Percentiles rank a stretch among this genome's conserved stretches.
Conservation (phyloP, 1,140 invertebrate genomes). For the Chironomus tepperi region DNA sequence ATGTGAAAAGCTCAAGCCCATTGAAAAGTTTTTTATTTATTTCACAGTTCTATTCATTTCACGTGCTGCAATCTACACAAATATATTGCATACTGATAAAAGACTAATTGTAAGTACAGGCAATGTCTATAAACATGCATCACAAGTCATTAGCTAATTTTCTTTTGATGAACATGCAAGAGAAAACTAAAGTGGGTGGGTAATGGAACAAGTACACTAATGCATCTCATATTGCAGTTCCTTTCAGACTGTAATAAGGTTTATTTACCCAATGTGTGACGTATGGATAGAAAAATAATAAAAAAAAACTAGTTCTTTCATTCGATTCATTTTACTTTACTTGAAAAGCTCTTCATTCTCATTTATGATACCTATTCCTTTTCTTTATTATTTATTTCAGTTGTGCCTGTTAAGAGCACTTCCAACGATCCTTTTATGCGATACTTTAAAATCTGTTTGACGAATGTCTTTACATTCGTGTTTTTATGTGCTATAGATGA, state of each 20-base stretch:
- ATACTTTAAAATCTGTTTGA: background rate
- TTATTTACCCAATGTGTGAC: background rate
- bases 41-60: background rate
- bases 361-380: conserved; percentile 18
- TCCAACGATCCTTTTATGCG: conserved; percentile 10
- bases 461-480: background rate
- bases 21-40: background rate
- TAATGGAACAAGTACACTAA: too few species aligned
- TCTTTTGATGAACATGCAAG: background rate
- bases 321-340: background rate
- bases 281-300: too few species aligned
- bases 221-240: background rate
- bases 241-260: background rate
- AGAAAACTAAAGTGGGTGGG: background rate
- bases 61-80: background rate
- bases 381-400: background rate
- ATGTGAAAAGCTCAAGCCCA: conserved; percentile 10
- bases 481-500: background rate
- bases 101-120: background rate
- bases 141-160: conserved; percentile 13
- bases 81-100: background rate
- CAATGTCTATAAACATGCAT: background rate
- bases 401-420: background rate
- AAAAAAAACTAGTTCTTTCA: background rate
- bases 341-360: conserved; percentile 2